Evolutionary conservation across 2,113 vertebrate species (phyloP), one percentile per base, ranked within the genome.

Genomic region (Colius striatus): DNA sequence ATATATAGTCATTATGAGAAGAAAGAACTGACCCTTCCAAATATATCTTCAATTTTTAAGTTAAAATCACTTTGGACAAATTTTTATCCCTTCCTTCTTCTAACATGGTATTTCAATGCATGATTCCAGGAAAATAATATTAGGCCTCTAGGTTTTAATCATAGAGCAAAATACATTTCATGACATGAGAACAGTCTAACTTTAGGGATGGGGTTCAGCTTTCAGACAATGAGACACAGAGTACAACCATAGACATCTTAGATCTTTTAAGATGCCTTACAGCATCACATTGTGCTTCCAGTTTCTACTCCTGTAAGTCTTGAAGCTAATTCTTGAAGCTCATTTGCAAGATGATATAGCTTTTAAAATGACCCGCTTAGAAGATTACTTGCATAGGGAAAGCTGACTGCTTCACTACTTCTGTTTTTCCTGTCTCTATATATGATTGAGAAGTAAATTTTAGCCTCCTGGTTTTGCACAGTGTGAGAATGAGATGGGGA

Each of bases 111-210:
- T 67, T 84, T 51, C 15, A 1, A 0, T 83, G 4, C 54, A 43
- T 16, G 4, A 58, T 73, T 73, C 22, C n/a, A 57, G 53, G 32
- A 76, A 89, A 90, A 70, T 27, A 36, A 22, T 73, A 71, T 32
- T 0, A 0, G 4, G 1, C 5, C 5, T 66, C 66, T 16, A 65
- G 13, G 70, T 72, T 72, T 83, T 58, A 79, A 51, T 45, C 4
- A 54, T 7, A 41, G 55, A 83, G 50, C 5, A 50, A 83, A 76
- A 50, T 36, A 48, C 5, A 63, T 63, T 74, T 91, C 1, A 7
- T 83, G 5, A 8, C 3, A 16, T 36, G 13, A 83, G 30, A 74
- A 60, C 12, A 50, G 8, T 54, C 11, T 68, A 27, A 48, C 41
- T 83, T 83, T 38, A 68, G 16, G 18, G 21, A 16, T 47, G 12